Evolutionary conservation across 2,113 vertebrate species (phyloP).

Genomic region (Dicrurus megarhynchus): DNA sequence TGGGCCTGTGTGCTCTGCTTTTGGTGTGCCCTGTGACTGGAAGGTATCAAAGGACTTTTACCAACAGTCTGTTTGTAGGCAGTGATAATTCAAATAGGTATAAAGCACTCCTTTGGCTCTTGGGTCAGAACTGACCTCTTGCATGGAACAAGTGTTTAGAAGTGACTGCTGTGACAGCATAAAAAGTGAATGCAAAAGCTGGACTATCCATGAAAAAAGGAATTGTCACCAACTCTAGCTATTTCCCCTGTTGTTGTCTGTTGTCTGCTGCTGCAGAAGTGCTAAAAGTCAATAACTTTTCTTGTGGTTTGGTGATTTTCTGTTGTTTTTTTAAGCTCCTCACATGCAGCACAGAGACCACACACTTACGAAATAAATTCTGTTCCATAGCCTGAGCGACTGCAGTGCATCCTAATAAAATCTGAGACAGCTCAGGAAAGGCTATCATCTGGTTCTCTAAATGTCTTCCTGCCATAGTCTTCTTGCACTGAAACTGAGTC

Average conservation of each 20-base stretch:
- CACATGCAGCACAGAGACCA: neutral
- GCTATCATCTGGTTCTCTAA: neutral
- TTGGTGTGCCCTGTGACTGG: neutral
- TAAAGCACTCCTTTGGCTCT: neutral
- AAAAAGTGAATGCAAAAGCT: neutral
- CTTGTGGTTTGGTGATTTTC: neutral
- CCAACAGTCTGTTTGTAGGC: neutral
- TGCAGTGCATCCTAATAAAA: neutral
- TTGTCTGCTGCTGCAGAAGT: neutral
- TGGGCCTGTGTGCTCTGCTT: neutral
- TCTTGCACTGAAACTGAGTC: neutral
- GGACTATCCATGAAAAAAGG: accelerated
- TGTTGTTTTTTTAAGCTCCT: neutral
- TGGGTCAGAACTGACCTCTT: neutral
- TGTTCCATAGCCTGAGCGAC: neutral
- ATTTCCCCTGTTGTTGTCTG: neutral
- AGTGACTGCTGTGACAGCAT: neutral
- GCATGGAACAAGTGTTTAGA: neutral
- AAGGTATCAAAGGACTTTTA: neutral
- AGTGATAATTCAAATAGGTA: neutral
- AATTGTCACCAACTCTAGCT: neutral
- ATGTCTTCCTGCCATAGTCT: neutral
- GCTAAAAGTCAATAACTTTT: neutral
- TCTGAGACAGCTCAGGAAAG: neutral
- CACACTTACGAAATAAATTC: neutral